A percentile compares a stretch with the other conserved stretches of the same genome.
Evolutionary conservation across 2,888 invertebrate species (phyloP).

Genomic region (Rhagophthalmus giganteus): DNA sequence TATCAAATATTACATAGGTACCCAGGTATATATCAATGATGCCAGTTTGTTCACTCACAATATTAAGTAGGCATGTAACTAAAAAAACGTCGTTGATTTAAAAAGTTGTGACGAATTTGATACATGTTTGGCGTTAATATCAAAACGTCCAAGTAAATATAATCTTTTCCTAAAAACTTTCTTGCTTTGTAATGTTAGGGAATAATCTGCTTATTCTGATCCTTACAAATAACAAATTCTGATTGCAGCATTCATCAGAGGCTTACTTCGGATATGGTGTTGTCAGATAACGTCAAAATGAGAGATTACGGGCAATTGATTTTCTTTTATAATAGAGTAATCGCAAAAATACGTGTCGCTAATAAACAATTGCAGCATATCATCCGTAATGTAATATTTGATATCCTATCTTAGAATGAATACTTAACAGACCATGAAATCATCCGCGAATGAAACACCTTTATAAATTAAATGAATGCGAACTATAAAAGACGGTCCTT

Average conservation of each 20-base stretch:
- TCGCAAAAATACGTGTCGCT: conserved; percentile 32
- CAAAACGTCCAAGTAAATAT: conserved; percentile 19
- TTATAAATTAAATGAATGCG: no score
- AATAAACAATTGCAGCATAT: conserved; percentile 23
- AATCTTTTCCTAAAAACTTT: conserved; percentile 21
- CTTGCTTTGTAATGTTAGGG: conserved; percentile 26
- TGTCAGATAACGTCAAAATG: conserved; percentile 37
- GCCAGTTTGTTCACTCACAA: no score
- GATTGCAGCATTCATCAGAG: conserved; percentile 37
- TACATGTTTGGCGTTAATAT: conserved; percentile 19
- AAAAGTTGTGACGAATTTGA: no score
- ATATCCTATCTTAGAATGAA: background rate
- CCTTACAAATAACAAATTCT: conserved; percentile 39
- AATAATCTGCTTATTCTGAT: conserved; percentile 32
- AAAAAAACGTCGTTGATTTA: no score
- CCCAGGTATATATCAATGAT: no score
- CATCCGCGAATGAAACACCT: background rate
- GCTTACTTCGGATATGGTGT: conserved; percentile 32
- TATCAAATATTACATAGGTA: no score
- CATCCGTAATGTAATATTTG: conserved; percentile 1
- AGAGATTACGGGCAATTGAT: conserved; percentile 38
- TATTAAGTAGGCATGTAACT: no score
- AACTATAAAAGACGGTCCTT: no score
- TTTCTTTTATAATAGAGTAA: conserved; percentile 35
- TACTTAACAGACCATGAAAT: background rate